Evolutionary conservation across 2,888 invertebrate species (phyloP).

Genomic region (Didymodactylos carnosus): DNA sequence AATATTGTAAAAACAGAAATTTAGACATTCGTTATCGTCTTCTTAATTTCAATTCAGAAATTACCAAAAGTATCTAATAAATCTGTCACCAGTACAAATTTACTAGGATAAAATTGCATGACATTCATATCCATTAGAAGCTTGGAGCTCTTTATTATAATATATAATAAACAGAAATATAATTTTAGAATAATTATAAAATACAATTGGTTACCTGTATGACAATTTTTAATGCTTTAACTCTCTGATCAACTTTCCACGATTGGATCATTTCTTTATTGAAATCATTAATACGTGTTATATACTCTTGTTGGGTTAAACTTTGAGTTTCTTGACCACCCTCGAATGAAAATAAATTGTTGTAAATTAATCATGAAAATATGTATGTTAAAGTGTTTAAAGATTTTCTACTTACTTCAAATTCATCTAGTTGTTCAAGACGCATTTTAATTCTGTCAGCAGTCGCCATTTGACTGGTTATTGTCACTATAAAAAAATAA

Average conservation of each 20-base stretch:
- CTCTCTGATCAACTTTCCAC: slow-evolving; percentile 76
- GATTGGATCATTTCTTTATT: slow-evolving; percentile 70
- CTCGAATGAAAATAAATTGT: slow-evolving; percentile 18
- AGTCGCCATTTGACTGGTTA: slow-evolving; percentile 22
- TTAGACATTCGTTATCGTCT: not conserved
- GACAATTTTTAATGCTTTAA: slow-evolving; percentile 75
- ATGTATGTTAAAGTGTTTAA: not conserved
- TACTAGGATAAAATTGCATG: slow-evolving; percentile 86
- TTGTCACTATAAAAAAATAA: slow-evolving; percentile 14
- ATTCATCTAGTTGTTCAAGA: slow-evolving; percentile 75
- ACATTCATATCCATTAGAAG: slow-evolving; percentile 67
- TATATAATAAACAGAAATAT: not conserved
- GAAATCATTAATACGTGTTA: slow-evolving; percentile 65
- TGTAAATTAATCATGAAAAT: not conserved
- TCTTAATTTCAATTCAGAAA: slow-evolving; percentile 1
- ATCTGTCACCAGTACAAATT: slow-evolving; percentile 85
- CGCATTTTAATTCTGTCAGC: slow-evolving; percentile 68
- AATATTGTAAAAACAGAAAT: not conserved
- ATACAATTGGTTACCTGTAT: slow-evolving; percentile 45
- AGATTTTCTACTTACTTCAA: slow-evolving; percentile 51
- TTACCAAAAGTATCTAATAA: slow-evolving; percentile 68
- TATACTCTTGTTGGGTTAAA: slow-evolving; percentile 75
- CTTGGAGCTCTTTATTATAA: slow-evolving; percentile 51
- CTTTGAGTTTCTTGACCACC: slow-evolving; percentile 61
- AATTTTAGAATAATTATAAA: not conserved